Conservation (phyloP, 2,797 vertebrate genomes). For the Hirundo rustica region DNA sequence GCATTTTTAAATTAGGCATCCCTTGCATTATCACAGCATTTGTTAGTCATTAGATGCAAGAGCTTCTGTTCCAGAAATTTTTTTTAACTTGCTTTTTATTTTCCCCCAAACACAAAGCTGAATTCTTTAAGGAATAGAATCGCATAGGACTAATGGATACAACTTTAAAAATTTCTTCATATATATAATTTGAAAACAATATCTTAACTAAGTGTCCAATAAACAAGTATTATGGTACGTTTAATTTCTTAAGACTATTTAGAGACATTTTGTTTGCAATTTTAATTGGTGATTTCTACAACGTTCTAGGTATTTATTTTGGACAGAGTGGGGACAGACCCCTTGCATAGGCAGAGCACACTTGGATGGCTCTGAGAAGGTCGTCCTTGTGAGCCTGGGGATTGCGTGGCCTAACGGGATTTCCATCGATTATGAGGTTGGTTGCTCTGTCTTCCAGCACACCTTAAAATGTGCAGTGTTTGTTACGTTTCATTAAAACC, state of each 20-base stretch:
- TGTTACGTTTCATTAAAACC: constrained; percentile 26
- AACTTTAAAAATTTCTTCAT: not conserved
- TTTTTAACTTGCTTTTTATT: not conserved
- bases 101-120: not conserved
- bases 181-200: not conserved
- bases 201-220: not conserved
- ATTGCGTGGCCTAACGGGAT: constrained; percentile 96
- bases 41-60: not conserved
- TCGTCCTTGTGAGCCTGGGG: constrained; percentile 90
- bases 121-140: not conserved
- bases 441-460: constrained; percentile 23
- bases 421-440: constrained; percentile 95
- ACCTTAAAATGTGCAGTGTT: not conserved
- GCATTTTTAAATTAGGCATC: not conserved
- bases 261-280: not conserved
- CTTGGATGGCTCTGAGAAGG: constrained; percentile 94
- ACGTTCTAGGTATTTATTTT: constrained; percentile 90
- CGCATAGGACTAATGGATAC: not conserved
- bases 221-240: not conserved
- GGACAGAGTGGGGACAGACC: constrained; percentile 98
- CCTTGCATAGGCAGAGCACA: constrained; percentile 92
- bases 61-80: not conserved
- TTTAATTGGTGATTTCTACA: constrained; percentile 6
- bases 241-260: not conserved
- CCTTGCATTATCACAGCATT: not conserved